Evolutionary conservation across 2,888 invertebrate genomes (phyloP).

Genomic region (Lasioglossum zephyrum): DNA sequence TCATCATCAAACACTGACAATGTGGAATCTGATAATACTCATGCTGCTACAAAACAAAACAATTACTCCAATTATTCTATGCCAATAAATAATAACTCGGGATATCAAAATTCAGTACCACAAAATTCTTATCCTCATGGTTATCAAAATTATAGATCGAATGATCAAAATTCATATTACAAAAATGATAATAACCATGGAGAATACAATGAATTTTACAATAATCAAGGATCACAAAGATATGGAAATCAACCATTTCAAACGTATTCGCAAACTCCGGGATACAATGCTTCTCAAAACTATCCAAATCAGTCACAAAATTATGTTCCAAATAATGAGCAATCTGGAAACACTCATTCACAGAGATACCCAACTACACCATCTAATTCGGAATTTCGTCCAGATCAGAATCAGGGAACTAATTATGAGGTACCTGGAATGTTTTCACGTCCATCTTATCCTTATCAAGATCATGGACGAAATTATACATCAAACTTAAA

Average conservation of each 20-base stretch:
- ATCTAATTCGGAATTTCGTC: constrained; percentile 71
- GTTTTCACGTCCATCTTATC: constrained; percentile 76
- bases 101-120: constrained; percentile 72
- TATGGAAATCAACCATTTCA: constrained; percentile 78
- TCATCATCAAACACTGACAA: constrained; percentile 75
- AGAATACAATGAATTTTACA: constrained; percentile 77
- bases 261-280: constrained; percentile 75
- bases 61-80: constrained; percentile 75
- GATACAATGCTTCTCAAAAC: constrained; percentile 73
- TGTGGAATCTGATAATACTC: constrained; percentile 52
- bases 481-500: constrained; percentile 76
- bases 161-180: constrained; percentile 79
- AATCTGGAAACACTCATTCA: constrained; percentile 62
- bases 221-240: constrained; percentile 77
- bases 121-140: constrained; percentile 73
- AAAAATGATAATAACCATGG: constrained; percentile 73
- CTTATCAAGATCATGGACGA: constrained; percentile 78
- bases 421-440: constrained; percentile 78
- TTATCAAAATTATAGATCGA: constrained; percentile 78
- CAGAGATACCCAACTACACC: constrained; percentile 72
- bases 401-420: constrained; percentile 73
- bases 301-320: constrained; percentile 72
- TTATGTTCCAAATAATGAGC: constrained; percentile 73
- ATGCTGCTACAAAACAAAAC: constrained; percentile 65
- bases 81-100: constrained; percentile 72